phyloP scores from a whole-genome alignment of 1,140 invertebrate species.

The Steinernema feltiae region DNA sequence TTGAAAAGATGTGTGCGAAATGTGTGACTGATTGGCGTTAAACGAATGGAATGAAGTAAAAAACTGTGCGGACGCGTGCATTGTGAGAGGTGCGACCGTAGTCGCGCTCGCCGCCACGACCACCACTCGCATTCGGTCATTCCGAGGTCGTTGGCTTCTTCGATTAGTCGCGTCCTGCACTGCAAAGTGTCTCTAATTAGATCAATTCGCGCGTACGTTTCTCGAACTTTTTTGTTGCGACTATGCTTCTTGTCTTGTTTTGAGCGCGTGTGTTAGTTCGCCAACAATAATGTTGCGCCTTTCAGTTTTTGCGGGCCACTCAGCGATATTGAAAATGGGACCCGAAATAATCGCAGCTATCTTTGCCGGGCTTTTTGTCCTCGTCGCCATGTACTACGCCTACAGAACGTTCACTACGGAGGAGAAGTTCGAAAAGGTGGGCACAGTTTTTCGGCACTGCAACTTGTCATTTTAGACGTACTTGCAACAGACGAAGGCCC shows the following conservation, averaged over 20 bases:
- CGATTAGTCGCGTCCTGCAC: not conserved
- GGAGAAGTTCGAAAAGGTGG: not conserved
- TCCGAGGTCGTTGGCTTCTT: not conserved
- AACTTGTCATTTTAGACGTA: not conserved
- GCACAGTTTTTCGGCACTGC: not conserved
- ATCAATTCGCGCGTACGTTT: not conserved
- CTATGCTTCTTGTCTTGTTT: not conserved
- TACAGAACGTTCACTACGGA: not conserved
- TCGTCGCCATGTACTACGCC: not conserved
- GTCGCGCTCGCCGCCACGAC: not conserved
- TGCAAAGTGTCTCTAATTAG: not conserved
- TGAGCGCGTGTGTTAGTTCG: too few species aligned
- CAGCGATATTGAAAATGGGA: not conserved
- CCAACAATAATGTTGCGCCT: not conserved
- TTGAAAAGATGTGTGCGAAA: not conserved
- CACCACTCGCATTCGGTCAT: not conserved
- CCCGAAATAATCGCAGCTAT: not conserved
- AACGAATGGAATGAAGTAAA: not conserved
- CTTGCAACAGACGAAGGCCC: not conserved
- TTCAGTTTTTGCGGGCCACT: not conserved
- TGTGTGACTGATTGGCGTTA: not conserved
- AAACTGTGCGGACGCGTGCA: slow-evolving; percentile 8
- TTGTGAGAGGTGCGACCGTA: not conserved
- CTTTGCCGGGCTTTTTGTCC: not conserved
- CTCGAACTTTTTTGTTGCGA: not conserved